Evolutionary conservation across 2,797 vertebrate species (phyloP).

Genomic region (Acipenser oxyrinchus): DNA sequence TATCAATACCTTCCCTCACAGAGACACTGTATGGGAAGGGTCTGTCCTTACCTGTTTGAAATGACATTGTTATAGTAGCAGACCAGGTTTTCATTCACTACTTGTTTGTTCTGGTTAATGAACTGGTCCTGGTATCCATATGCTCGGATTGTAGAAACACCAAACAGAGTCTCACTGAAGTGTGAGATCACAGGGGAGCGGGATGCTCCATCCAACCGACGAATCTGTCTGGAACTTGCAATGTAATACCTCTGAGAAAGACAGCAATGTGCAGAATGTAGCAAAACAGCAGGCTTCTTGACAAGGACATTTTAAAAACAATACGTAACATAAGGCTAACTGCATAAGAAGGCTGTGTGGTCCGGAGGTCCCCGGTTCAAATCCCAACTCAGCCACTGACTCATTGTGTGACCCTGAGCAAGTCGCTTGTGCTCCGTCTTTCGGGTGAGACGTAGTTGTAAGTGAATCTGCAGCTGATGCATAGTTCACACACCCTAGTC

Average conservation of each 20-base stretch:
- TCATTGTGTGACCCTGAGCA: too few species aligned
- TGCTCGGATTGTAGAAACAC: slow-evolving; percentile 37
- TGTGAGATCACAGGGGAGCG: slow-evolving; percentile 43
- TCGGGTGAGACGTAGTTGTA: too few species aligned
- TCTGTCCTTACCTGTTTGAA: slow-evolving; percentile 41
- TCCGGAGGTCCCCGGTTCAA: too few species aligned
- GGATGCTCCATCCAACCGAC: slow-evolving; percentile 30
- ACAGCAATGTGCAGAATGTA: slow-evolving; percentile 8
- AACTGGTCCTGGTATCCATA: slow-evolving; percentile 44
- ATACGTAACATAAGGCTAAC: neutral
- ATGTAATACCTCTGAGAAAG: slow-evolving; percentile 37
- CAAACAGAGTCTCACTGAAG: slow-evolving; percentile 42
- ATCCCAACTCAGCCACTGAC: too few species aligned
- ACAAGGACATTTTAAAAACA: neutral
- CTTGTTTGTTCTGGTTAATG: slow-evolving; percentile 38
- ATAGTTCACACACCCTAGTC: too few species aligned
- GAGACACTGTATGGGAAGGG: too few species aligned
- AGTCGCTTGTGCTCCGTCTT: too few species aligned
- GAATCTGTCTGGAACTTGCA: slow-evolving; percentile 37
- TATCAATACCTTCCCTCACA: too few species aligned
- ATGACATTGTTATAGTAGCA: slow-evolving; percentile 51
- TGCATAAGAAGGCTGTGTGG: too few species aligned
- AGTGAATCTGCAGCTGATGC: too few species aligned
- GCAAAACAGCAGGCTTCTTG: neutral
- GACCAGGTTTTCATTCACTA: slow-evolving; percentile 46